These are phyloP conservation scores for Nothocercus nigrocapillus DNA, from an alignment of 2,113 vertebrate genomes.

Conservation along the genomic window DNA sequence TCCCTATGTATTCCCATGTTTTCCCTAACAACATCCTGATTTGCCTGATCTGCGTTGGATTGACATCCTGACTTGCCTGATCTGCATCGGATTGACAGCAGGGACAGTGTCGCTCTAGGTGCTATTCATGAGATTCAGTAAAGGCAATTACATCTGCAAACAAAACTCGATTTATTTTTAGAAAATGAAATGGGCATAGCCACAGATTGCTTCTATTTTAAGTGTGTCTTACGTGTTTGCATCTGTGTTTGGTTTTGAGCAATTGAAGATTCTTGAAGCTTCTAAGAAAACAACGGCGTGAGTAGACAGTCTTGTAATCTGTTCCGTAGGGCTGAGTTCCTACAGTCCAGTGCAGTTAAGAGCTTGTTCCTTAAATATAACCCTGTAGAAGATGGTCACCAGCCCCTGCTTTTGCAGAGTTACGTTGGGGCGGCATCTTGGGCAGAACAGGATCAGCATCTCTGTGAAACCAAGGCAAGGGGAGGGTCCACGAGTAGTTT, in stretches of 20 bases:
- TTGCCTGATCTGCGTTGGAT: background rate
- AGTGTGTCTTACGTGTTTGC: background rate
- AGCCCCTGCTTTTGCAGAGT: background rate
- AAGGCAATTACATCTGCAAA: background rate
- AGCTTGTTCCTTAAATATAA: background rate
- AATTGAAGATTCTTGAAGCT: background rate
- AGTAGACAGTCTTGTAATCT: fast-evolving
- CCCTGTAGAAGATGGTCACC: background rate
- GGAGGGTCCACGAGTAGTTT: background rate
- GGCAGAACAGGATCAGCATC: background rate
- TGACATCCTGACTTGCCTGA: background rate
- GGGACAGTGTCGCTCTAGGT: background rate
- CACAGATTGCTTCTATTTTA: background rate
- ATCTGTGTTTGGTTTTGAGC: background rate
- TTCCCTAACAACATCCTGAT: background rate
- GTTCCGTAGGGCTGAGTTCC: background rate
- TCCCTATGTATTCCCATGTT: too few relatives aligned
- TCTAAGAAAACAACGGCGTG: background rate
- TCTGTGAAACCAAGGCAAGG: background rate
- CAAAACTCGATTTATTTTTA: background rate
- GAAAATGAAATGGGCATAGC: background rate
- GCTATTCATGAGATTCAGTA: background rate
- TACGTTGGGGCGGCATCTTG: background rate
- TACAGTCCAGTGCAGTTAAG: background rate
- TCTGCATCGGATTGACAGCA: background rate